A percentile compares a stretch with the other conserved stretches of the same genome.
Evolutionary conservation across 2,888 invertebrate species (phyloP).

Genomic region (Drosophila rellima): DNA sequence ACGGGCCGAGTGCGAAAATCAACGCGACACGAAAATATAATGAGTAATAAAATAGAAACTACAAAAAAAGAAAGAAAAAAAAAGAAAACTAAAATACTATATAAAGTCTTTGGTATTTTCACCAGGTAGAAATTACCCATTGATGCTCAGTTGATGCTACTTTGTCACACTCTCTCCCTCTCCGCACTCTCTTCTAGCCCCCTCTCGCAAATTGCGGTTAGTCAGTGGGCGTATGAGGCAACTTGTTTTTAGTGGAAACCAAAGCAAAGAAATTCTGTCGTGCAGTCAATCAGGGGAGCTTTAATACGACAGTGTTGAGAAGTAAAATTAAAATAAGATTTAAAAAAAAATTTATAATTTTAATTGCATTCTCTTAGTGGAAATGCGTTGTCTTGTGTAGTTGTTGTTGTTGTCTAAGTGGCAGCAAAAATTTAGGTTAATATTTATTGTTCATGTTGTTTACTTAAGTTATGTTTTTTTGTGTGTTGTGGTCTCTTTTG

Average conservation of each 20-base stretch:
- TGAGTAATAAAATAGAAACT: constrained; percentile 16
- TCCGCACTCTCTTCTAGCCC: neutral
- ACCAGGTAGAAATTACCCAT: constrained; percentile 62
- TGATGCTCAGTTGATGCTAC: constrained; percentile 13
- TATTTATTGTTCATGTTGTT: constrained; percentile 40
- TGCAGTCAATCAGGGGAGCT: constrained; percentile 42
- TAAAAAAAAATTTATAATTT: constrained; percentile 22
- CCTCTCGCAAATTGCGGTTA: constrained; percentile 41
- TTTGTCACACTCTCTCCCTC: neutral
- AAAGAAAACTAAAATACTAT: constrained; percentile 39
- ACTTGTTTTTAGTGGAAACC: constrained; percentile 34
- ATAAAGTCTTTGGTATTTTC: constrained; percentile 69
- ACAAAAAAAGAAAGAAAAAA: constrained; percentile 36
- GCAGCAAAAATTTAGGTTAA: constrained; percentile 62
- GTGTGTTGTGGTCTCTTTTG: constrained; percentile 21
- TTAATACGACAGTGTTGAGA: constrained; percentile 30
- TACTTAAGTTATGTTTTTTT: constrained; percentile 19
- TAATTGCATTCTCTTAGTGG: constrained; percentile 13
- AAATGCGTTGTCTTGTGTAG: neutral
- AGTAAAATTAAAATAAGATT: constrained; percentile 15
- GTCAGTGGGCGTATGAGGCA: constrained; percentile 49
- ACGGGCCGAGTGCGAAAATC: constrained; percentile 66
- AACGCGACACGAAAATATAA: constrained; percentile 34
- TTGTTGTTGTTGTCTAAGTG: constrained; percentile 6
- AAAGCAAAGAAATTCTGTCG: constrained; percentile 12